Conservation (phyloP, 64 coral and sea anemone species). For the Dendrophyllia cribrosa region DNA sequence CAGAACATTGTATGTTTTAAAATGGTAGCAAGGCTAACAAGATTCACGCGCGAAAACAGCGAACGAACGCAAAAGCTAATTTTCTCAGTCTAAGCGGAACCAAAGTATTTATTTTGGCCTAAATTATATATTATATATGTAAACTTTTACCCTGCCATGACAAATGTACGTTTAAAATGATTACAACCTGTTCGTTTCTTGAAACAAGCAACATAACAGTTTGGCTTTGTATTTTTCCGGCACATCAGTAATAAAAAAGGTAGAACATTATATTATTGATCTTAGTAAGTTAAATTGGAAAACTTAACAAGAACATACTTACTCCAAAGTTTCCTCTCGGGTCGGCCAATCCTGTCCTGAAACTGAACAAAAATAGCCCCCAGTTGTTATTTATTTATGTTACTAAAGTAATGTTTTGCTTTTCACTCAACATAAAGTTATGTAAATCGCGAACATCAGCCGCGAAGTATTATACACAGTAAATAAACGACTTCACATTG, state of each 20-base stretch:
- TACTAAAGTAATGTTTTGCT: background rate
- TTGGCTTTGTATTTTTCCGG: background rate
- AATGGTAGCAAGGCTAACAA: no score
- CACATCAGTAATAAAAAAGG: no score
- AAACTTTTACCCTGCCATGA: no score
- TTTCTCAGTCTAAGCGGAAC: no score
- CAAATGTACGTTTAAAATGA: background rate
- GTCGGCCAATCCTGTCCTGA: conserved; percentile 11
- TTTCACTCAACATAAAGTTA: conserved; percentile 17
- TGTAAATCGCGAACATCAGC: conserved; percentile 5
- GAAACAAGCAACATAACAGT: background rate
- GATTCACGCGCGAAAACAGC: no score
- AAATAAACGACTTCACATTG: background rate
- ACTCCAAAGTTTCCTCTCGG: background rate
- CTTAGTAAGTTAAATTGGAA: no score
- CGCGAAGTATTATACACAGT: background rate
- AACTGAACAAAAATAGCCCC: background rate
- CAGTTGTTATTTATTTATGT: background rate
- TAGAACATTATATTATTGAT: no score
- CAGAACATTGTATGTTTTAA: no score
- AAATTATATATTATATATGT: no score
- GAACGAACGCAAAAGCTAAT: no score
- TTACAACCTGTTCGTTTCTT: background rate
- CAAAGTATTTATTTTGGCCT: no score
- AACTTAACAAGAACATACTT: background rate